Evolutionary conservation across 2,113 vertebrate genomes (phyloP), one percentile per base, ranked within the genome.

Genomic region (Orientallactaga bullata): DNA sequence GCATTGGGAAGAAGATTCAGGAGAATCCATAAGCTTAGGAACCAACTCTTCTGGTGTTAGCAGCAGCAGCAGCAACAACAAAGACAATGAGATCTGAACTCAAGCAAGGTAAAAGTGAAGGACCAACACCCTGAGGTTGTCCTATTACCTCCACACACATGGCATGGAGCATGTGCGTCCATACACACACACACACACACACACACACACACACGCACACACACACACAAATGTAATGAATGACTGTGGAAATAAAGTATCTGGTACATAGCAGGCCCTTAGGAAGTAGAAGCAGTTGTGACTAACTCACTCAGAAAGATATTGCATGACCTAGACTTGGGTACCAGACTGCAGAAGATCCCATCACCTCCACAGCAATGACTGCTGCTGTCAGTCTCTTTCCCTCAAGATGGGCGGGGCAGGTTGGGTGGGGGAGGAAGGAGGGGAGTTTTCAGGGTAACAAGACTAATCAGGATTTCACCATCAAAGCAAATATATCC

Each of bases 381-480:
- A 93, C 65, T 66, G 83, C 94, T 95, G 77, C 89, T 96, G 96
- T 96, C 96, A 97, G 96, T 97, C 96, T 97, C 96, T 96, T 96
- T 93, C 91, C 95, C 94, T 97, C n/a, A 95, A 96, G 95, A 81
- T 78, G 92, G 91, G 93, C 5, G 21, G 78, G 91, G 88, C 94
- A 66, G 87, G 92, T 94, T 84, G 88, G 92, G 96, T 89, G 79
- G 81, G 95, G 87, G 23, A 72, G 30, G 55, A 85, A 89, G 88
- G 73, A 91, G 66, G 30, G 83, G 79, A 93, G 83, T 94, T 92
- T 98, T 95, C 95, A 97, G 97, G 97, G 96, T 97, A 98, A 97
- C 96, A 96, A 96, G 96, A 96, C 98, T 98, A 98, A 98, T 98
- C 98, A 98, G 98, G 97, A 98, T 96, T 98, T 98, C 96, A 98